Base-by-base conservation (phyloP, 2,797 vertebrate species). In the Ataeniobius toweri region DNA sequence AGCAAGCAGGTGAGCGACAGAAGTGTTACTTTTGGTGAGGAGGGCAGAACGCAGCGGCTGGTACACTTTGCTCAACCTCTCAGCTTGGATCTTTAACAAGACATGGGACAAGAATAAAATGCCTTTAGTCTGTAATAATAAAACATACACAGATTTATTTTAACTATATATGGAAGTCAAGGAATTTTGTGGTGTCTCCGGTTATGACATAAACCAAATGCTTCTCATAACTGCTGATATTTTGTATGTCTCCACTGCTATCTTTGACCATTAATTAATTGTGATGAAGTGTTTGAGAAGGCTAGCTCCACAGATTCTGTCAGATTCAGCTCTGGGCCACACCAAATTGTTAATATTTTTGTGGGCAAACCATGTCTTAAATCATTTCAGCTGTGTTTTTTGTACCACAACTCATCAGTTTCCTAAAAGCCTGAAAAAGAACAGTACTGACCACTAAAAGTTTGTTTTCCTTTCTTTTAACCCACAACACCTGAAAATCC, bases 51-150 rank as follows among this genome's bases (percentile, higher is more conserved):
- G 97, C 81, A 97, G 95, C 0, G 98, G 98, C 84, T 97, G 97
- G 90, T 99, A 99, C 78, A 98, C 96, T 90, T 97, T 98, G 22
- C 95, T 93, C 92, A 99, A 89, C 93, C 97, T 98, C 78, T 98
- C 97, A 86, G 96, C 90, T 22, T 96, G 97, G 58, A 89, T 96
- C 98, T 99, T 86, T 12, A 16, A 50, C 0, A 22, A 68, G 1
- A 83, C 3, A 71, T 0, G 28, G 4, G 56, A 56, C 46, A 51
- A 3, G 0, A 48, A 63, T 0, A 5, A 6, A 53, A 14, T 56
- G 36, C 12, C 16, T 39, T 31, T 14, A 28, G 7, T 31, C n/a
- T 53, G 16, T 18, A 31, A 36, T 20, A 22, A 4, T 18, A 51
- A 51, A 59, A 71, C 24, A 28, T 31, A 8, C 5, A 8, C 6